Percentiles rank a stretch among this genome's conserved stretches.
phyloP scores from a whole-genome alignment of 2,797 vertebrate species.

The Sebastes elongatus region DNA sequence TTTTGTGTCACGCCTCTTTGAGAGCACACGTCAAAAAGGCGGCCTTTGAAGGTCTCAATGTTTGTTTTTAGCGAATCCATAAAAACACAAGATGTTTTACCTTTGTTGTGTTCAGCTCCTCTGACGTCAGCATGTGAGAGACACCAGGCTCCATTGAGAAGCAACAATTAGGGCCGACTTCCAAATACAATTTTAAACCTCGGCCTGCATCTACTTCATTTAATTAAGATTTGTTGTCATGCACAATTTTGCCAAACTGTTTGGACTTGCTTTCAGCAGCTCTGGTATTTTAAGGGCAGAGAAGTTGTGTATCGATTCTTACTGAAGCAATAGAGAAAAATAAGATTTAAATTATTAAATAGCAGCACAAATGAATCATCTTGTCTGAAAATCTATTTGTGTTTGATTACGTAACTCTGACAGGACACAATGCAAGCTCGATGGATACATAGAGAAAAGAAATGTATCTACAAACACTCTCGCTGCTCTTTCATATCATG shows the following conservation, averaged over 20 bases:
- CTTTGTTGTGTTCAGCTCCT: neutral
- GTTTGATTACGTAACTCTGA: neutral
- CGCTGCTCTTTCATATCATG: neutral
- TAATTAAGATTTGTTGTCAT: neutral
- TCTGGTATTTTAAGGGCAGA: neutral
- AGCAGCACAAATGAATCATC: neutral
- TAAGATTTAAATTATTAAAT: neutral
- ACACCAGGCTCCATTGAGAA: neutral
- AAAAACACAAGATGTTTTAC: neutral
- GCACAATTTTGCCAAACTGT: neutral
- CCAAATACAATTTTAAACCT: neutral
- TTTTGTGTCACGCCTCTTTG: neutral
- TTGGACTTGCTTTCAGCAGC: neutral
- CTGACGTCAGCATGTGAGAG: conserved; percentile 2
- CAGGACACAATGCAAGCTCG: neutral
- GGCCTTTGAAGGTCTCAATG: neutral
- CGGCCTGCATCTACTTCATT: neutral
- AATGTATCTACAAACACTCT: neutral
- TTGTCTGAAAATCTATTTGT: neutral
- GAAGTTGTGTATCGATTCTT: neutral
- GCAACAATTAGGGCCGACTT: neutral
- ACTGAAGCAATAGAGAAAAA: neutral
- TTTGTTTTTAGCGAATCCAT: neutral
- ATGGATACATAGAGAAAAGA: neutral
- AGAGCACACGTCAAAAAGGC: neutral